A percentile compares a stretch with the other conserved stretches of the same genome.
These are phyloP conservation scores for Papilio helenus DNA, from an alignment of 1,140 invertebrate species.

Conservation along the genomic window DNA sequence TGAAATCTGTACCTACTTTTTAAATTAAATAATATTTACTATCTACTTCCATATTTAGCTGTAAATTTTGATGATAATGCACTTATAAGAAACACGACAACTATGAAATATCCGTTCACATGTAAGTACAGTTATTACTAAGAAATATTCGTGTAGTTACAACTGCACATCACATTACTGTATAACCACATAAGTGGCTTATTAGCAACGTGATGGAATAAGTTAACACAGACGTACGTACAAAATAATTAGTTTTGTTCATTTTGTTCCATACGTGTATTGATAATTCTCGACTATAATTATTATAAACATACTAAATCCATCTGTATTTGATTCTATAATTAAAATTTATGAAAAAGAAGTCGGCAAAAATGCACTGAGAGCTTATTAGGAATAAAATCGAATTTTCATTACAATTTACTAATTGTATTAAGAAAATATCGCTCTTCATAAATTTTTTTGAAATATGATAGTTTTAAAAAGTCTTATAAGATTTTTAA, in stretches of 20 bases:
- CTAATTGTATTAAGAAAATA: too few relatives aligned
- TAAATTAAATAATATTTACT: not conserved
- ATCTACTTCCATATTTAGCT: not conserved
- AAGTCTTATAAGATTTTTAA: not conserved
- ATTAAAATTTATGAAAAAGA: too few relatives aligned
- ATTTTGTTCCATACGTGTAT: not conserved
- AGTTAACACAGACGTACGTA: constrained; percentile 7
- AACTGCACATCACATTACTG: constrained; percentile 30
- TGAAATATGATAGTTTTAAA: too few relatives aligned
- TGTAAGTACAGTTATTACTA: constrained; percentile 53
- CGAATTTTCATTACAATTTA: too few relatives aligned
- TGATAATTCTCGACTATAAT: not conserved
- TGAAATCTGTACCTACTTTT: too few relatives aligned
- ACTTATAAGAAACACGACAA: constrained; percentile 44
- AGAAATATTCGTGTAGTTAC: constrained; percentile 33
- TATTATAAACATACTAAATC: not conserved
- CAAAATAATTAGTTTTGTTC: not conserved
- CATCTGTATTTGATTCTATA: too few relatives aligned
- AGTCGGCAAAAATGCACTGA: too few relatives aligned
- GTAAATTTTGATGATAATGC: not conserved
- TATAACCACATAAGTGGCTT: constrained; percentile 24
- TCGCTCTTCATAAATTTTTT: too few relatives aligned
- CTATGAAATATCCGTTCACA: constrained; percentile 59
- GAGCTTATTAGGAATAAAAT: too few relatives aligned
- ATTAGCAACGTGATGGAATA: constrained; percentile 26